phyloP scores from a whole-genome alignment of 1,140 invertebrate species.

The Ceratosolen solmsi region DNA sequence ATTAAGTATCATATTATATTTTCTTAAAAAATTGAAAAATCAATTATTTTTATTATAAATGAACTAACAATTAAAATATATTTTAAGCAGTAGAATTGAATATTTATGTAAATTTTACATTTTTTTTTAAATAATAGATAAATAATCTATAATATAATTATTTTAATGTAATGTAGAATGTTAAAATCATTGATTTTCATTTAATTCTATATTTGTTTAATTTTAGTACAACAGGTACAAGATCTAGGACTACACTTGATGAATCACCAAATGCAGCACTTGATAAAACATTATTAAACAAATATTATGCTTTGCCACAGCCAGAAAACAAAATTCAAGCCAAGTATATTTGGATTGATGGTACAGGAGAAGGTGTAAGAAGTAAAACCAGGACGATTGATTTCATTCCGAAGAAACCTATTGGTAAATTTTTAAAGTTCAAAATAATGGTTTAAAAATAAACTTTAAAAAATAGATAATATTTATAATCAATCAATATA shows the following conservation, averaged over 20 bases:
- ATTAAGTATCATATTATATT: too few species aligned
- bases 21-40: too few species aligned
- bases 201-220: not conserved
- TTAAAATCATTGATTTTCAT: too few species aligned
- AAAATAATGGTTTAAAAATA: not conserved
- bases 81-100: too few species aligned
- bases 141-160: too few species aligned
- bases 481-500: too few species aligned
- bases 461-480: not conserved
- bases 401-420: constrained; percentile 82
- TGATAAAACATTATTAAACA: constrained; percentile 82
- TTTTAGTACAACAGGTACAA: constrained; percentile 58
- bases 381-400: constrained; percentile 91
- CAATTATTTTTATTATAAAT: too few species aligned
- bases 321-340: constrained; percentile 85
- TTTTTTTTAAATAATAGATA: too few species aligned
- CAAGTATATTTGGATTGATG: constrained; percentile 98
- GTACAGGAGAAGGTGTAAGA: constrained; percentile 89
- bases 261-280: constrained; percentile 81
- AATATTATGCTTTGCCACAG: constrained; percentile 84
- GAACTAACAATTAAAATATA: too few species aligned
- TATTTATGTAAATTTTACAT: too few species aligned
- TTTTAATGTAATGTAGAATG: too few species aligned
- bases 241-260: constrained; percentile 74
- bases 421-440: constrained; percentile 71